Evolutionary conservation across 2,888 invertebrate species (phyloP).

Genomic region (Antheraea assamensis): DNA sequence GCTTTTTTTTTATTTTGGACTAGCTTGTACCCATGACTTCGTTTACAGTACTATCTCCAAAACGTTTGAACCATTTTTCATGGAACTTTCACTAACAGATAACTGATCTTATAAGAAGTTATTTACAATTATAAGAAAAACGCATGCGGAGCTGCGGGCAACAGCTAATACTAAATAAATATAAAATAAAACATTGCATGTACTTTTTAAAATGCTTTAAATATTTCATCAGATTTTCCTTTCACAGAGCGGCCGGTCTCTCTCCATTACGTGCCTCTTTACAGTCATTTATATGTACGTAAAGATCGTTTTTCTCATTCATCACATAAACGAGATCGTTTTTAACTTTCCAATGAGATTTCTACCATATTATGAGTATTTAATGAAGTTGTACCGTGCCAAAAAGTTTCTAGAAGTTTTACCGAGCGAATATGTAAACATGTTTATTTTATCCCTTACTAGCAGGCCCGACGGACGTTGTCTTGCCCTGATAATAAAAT

Average conservation of each 20-base stretch:
- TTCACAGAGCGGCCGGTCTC: conserved; percentile 2
- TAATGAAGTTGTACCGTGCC: neutral
- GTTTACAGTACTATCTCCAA: too few species aligned
- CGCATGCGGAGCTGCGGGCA: too few species aligned
- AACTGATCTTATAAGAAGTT: too few species aligned
- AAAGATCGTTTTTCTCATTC: neutral
- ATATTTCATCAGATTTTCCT: neutral
- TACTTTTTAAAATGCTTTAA: neutral
- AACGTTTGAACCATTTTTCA: too few species aligned
- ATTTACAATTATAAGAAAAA: too few species aligned
- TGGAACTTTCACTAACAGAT: too few species aligned
- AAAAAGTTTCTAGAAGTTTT: conserved; percentile 6
- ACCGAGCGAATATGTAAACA: neutral
- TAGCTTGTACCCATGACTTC: too few species aligned
- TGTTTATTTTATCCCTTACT: neutral
- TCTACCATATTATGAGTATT: neutral
- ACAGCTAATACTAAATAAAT: too few species aligned
- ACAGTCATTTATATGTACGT: neutral
- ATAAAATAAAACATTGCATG: too few species aligned
- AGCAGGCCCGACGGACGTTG: too few species aligned
- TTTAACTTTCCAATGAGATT: conserved; percentile 9
- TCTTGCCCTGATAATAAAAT: too few species aligned
- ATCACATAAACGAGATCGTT: conserved; percentile 5
- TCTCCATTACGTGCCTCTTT: neutral
- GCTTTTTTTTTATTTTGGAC: too few species aligned